phyloP scores from a whole-genome alignment of 2,888 invertebrate genomes.

The Noctua comes region DNA sequence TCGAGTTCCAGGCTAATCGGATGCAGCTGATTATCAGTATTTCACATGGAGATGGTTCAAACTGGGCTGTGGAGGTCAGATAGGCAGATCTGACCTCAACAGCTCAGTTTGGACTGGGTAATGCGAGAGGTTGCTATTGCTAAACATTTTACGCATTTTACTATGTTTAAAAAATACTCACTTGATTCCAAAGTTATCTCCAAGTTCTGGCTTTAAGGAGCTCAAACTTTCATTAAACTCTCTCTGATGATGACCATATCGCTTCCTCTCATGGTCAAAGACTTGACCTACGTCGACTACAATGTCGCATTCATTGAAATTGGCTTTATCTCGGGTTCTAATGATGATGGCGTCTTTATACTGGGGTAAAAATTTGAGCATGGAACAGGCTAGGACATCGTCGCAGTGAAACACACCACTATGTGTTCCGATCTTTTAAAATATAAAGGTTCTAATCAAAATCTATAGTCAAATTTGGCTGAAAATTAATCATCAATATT shows the following conservation, averaged over 20 bases:
- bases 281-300: conserved; percentile 1
- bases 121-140: neutral
- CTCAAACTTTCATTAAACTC: conserved; percentile 11
- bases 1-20: too few relatives aligned
- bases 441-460: neutral
- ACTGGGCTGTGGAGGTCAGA: too few relatives aligned
- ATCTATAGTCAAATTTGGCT: neutral
- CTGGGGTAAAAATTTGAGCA: conserved; percentile 1
- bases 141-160: neutral
- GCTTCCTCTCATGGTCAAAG: conserved; percentile 6
- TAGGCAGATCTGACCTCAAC: too few relatives aligned
- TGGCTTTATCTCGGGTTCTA: neutral
- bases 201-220: conserved; percentile 7
- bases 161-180: neutral
- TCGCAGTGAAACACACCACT: conserved; percentile 5
- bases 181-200: conserved; percentile 1
- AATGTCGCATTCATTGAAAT: neutral
- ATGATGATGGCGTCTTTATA: conserved; percentile 4
- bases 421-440: conserved; percentile 10
- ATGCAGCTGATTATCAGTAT: too few relatives aligned
- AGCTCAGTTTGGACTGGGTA: too few relatives aligned
- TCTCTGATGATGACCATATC: conserved; percentile 16
- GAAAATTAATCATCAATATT: neutral
- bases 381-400: conserved; percentile 2
- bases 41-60: too few relatives aligned